Percentiles rank a stretch among this genome's conserved stretches.
phyloP scores from a whole-genome alignment of 1,140 invertebrate genomes.

The Lethrus apterus region DNA sequence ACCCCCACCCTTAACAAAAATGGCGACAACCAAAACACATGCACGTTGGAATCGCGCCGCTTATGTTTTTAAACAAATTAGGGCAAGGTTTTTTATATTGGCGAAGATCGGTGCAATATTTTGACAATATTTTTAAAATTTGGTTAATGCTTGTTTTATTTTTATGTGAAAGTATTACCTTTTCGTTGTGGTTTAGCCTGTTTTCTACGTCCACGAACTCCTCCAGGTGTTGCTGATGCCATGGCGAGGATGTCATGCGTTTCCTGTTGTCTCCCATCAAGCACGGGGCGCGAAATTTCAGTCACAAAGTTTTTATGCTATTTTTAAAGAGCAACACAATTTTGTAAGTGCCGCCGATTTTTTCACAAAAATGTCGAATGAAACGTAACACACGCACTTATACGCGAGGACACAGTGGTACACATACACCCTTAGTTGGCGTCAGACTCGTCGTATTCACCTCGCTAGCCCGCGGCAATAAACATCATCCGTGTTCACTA shows the following conservation, averaged over 20 bases:
- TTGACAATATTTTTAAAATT: too few species aligned
- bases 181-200: conserved; percentile 39
- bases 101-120: too few species aligned
- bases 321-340: neutral
- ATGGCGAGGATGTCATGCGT: conserved; percentile 20
- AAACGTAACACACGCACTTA: neutral
- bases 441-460: conserved; percentile 29
- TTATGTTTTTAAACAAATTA: too few species aligned
- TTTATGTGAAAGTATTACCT: too few species aligned
- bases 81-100: too few species aligned
- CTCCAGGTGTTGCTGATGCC: conserved; percentile 24
- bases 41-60: too few species aligned
- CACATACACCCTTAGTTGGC: conserved; percentile 31
- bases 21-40: conserved; percentile 16
- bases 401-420: conserved; percentile 8
- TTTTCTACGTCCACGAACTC: conserved; percentile 35
- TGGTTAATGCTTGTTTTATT: too few species aligned
- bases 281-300: conserved; percentile 16
- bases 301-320: neutral
- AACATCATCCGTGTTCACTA: conserved; percentile 37
- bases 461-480: conserved; percentile 33
- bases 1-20: conserved; percentile 16
- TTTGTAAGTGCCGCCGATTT: neutral
- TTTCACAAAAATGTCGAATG: too few species aligned
- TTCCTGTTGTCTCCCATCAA: conserved; percentile 30